Evolutionary conservation across 2,113 vertebrate genomes (phyloP), one percentile per base, ranked within the genome.

Genomic region (Aleadryas rufinucha): DNA sequence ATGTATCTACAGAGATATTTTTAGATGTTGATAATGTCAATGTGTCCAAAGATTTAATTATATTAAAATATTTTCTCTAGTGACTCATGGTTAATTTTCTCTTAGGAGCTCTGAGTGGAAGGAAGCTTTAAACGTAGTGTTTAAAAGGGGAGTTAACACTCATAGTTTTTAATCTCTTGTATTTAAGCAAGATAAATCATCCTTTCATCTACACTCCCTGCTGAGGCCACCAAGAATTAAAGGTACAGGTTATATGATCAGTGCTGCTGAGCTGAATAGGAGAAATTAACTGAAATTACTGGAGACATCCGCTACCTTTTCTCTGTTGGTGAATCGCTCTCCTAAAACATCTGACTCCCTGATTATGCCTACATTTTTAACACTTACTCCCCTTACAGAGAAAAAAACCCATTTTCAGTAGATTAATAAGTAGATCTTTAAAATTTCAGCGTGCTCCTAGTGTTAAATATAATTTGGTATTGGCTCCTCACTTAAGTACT

Each of bases 111-210:
- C 57, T 54, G 52, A 76, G 60, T 50, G 13, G 44, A 88, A 87
- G 27, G 22, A 76, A 65, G 26, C 7, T 92, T 90, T 83, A 86
- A 90, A 64, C 7, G 56, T 41, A 69, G 53, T 65, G 17, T 88
- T 95, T 80, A 71, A 95, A 85, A 76, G 57, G 24, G 31, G 70
- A 72, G 41, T 22, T 92, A 90, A 77, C 65, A 60, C 26, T 94
- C 31, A 68, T 31, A 33, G 61, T 56, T 75, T 78, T 77, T 92
- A 66, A 87, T 75, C 18, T 69, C 53, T 60, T 57, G 26, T 54
- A 87, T 91, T 87, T 71, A 92, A 90, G 53, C 54, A 76, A 86
- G 45, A 83, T 86, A 71, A 92, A 61, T 89, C n/a, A 49, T 84
- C 59, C 57, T 94, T 84, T 85, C 41, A 65, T 89, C 71, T 72